Evolutionary conservation across 1,140 invertebrate genomes (phyloP).

Genomic region (Zeugodacus cucurbitae): DNA sequence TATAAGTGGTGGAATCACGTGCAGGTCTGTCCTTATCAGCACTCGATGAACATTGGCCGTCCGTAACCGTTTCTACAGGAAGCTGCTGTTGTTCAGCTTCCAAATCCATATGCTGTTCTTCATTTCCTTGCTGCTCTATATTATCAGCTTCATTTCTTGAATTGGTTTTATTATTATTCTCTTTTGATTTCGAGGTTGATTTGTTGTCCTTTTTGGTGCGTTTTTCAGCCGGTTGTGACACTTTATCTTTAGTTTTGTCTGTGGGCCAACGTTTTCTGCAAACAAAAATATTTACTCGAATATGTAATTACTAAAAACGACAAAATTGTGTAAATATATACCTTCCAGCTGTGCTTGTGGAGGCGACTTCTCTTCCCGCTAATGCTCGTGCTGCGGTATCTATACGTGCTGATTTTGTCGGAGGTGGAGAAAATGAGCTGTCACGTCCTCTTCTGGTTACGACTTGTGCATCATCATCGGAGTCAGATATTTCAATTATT

Average conservation of each 20-base stretch:
- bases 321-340: neutral
- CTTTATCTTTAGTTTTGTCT: neutral
- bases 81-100: neutral
- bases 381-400: neutral
- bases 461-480: conserved; percentile 42
- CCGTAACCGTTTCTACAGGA: neutral
- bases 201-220: neutral
- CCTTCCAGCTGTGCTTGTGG: neutral
- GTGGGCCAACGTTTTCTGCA: neutral
- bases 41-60: neutral
- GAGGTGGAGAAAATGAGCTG: neutral
- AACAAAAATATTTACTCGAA: neutral
- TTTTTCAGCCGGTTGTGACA: neutral
- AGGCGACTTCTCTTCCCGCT: neutral
- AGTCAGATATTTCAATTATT: conserved; percentile 55
- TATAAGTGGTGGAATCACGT: neutral
- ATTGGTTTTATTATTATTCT: neutral
- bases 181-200: neutral
- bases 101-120: neutral
- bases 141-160: neutral
- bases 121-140: neutral
- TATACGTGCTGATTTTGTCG: neutral
- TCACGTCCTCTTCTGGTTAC: conserved; percentile 12
- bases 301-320: neutral
- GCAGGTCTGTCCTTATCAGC: neutral